phyloP scores from a whole-genome alignment of 2,113 vertebrate genomes.

The Zeus faber region DNA sequence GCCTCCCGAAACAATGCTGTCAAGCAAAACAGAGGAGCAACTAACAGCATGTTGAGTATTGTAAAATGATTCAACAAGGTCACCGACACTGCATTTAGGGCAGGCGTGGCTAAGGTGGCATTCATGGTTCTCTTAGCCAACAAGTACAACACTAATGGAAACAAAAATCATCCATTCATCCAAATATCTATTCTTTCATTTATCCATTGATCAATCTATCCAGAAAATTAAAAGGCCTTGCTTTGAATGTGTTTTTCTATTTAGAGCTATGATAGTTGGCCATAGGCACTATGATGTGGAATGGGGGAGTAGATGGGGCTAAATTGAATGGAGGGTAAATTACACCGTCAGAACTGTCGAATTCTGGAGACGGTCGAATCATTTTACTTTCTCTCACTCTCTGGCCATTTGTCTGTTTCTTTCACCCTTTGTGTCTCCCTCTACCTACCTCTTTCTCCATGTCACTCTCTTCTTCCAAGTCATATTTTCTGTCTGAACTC shows the following conservation, averaged over 20 bases:
- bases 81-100: constrained; percentile 2
- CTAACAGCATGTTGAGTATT: constrained; percentile 7
- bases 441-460: not conserved
- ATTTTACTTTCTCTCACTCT: not conserved
- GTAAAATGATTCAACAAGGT: constrained; percentile 3
- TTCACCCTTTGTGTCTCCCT: not conserved
- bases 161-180: not conserved
- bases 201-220: constrained; percentile 2
- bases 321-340: not conserved
- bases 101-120: not conserved
- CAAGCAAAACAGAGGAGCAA: constrained; percentile 13
- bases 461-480: not conserved
- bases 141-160: too few relatives aligned
- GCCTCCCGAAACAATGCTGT: constrained; percentile 22
- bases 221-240: too few relatives aligned
- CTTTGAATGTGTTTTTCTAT: too few relatives aligned
- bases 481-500: not conserved
- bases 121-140: not conserved
- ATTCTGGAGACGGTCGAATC: not conserved
- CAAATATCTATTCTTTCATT: not conserved
- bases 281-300: not conserved
- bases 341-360: not conserved
- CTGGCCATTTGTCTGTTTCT: not conserved
- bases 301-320: constrained; percentile 1
- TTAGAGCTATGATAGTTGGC: too few relatives aligned